Evolutionary conservation across 2,888 invertebrate genomes (phyloP), one percentile per base, ranked within the genome.

Genomic region (Oscheius sp.): DNA sequence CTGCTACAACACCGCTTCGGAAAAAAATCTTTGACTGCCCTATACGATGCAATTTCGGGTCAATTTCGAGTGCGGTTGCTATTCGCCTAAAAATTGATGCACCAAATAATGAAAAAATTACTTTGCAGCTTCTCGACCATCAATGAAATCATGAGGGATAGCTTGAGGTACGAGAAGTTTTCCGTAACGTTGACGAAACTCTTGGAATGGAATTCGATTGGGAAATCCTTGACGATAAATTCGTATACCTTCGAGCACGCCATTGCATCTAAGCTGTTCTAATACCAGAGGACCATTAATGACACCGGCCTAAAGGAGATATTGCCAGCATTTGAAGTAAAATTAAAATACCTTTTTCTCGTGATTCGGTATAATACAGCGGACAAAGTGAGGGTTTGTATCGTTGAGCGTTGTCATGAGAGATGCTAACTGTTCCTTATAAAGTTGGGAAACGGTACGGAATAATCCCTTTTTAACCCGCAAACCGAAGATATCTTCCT

Each of bases 11-110:
- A 82, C 99, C 99, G 80, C 98, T 97, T 78, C 99, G 92, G 93
- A 99, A 98, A 92, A 99, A 99, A 88, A 99, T 96, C 91, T 99
- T 99, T 68, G 97, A 97, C 91, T 98, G 98, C 66, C 99, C 99
- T 76, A 99, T 95, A 76, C 99, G 92, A 91, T 93, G 99, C 73
- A 99, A 91, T 90, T 97, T 98, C 58, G 94, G 93, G 89, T 99
- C 98, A 76, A 99, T 91, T 89, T 99, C 99, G 83, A 99, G 91
- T 1, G 94, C 94, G 89, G 93, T 93, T 85, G 99, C 96, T 90
- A 87, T 86, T n/a, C 77, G 76, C 43, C 91, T 85, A n/a, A 16
- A 52, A 52, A 52, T n/a, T 52, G 18, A 7, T 52, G 9, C 13
- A 16, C 13, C 9, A 52, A n/a, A 52, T 52, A 7, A 45, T 9